Conservation (phyloP, 2,888 invertebrate species). For the Suillia variegata region DNA sequence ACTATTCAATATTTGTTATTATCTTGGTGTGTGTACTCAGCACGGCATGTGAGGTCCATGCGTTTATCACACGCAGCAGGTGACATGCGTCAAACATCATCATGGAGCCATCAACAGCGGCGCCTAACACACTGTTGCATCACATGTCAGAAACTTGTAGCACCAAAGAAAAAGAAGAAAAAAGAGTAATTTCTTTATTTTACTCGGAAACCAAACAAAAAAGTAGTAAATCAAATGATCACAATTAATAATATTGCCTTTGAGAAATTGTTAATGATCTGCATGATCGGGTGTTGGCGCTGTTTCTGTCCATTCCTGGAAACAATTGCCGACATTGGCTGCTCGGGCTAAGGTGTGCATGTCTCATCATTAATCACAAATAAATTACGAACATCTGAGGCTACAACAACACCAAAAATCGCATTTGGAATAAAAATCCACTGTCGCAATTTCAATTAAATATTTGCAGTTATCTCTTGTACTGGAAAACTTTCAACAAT, state of each 20-base stretch:
- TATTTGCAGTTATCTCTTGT: too few species aligned
- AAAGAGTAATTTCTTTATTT: not conserved
- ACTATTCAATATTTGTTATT: too few species aligned
- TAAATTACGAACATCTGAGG: too few species aligned
- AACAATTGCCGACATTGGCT: not conserved
- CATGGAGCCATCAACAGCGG: slow-evolving; percentile 55
- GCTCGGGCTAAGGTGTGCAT: slow-evolving; percentile 10
- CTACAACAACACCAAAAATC: too few species aligned
- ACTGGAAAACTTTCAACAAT: too few species aligned
- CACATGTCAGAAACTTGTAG: slow-evolving; percentile 39
- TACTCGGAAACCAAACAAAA: not conserved
- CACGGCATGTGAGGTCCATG: slow-evolving; percentile 42
- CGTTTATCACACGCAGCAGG: slow-evolving; percentile 45
- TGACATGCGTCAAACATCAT: slow-evolving; percentile 46
- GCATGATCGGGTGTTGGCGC: not conserved
- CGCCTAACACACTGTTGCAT: slow-evolving; percentile 47
- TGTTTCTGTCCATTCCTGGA: not conserved
- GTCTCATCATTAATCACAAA: not conserved
- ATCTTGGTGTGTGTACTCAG: too few species aligned
- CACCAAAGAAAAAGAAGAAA: not conserved
- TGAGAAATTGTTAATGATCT: not conserved
- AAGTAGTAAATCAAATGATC: too few species aligned
- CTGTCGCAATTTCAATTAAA: too few species aligned
- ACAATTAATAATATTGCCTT: slow-evolving; percentile 45
- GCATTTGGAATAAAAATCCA: too few species aligned